Conservation (phyloP, 2,113 vertebrate genomes). For the Microcebus lehilahytsara region DNA sequence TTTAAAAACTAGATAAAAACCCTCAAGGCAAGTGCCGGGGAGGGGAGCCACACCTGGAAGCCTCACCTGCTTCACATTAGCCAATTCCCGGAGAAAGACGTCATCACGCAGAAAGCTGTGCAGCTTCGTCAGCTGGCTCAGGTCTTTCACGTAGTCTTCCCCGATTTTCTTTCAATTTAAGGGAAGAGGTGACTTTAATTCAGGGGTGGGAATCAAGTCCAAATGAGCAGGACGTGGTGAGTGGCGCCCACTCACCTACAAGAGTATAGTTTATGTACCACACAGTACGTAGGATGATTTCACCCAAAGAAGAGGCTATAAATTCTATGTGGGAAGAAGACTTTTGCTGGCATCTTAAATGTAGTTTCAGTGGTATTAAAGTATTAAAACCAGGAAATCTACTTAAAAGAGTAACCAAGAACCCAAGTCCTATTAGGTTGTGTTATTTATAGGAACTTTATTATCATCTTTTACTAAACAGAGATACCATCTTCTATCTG, state of each 20-base stretch:
- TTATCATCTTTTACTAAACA: background rate
- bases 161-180: conserved; percentile 90
- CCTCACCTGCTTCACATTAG: conserved; percentile 95
- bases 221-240: background rate
- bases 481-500: background rate
- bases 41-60: rapidly evolving
- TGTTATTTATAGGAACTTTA: background rate
- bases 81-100: conserved; percentile 90
- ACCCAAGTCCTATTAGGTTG: background rate
- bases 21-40: rapidly evolving
- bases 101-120: conserved; percentile 86
- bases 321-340: background rate
- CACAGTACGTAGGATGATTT: background rate
- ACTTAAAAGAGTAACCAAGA: background rate
- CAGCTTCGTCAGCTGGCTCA: conserved; percentile 90
- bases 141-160: conserved; percentile 94
- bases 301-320: background rate
- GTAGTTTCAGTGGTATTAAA: background rate
- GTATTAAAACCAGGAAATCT: background rate
- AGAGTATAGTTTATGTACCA: background rate
- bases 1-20: background rate
- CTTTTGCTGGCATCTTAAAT: background rate
- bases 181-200: background rate
- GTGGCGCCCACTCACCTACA: background rate
- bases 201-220: background rate